Base-by-base conservation (phyloP, 2,113 vertebrate species). In the Perca fluviatilis region DNA sequence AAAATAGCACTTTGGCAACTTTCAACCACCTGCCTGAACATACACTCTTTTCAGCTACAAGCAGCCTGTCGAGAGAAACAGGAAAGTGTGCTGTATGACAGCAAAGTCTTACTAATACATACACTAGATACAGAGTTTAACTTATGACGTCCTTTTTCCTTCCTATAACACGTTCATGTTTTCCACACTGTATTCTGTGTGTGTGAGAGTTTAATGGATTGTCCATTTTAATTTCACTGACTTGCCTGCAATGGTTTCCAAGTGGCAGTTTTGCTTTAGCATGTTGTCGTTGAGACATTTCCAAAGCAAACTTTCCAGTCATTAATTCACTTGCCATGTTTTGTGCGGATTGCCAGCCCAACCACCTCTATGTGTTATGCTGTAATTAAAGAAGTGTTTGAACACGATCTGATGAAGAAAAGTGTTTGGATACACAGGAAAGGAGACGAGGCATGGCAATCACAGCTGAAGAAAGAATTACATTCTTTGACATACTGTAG, bases 221-320 rank as follows among this genome's bases (percentile, higher is more conserved):
- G 84, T 92, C 86, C 62, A 76, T 87, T 92, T 82, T 67, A 80
- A 85, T 91, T 90, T 85, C 54, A 76, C 71, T 76, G 79, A 83
- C 72, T 86, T 73, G 93, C 85, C 79, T 56, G 80, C 60, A n/a
- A 25, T 27, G 64, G 64, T 93, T 92, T 93, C 88, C 88, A 93
- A 87, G 82, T 73, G 73, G 85, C 84, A 82, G 74, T 82, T 94
- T 90, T 89, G 74, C 88, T 90, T 74, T 69, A 85, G 86, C 79
- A 65, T 86, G 85, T 90, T 93, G 84, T 74, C 61, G 61, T 89
- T 93, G 93, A 94, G 80, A 58, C 65, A 19, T 88, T 90, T 95
- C 94, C 94, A 94, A 95, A 91, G 88, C 81, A 92, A 92, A 93
- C 91, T 86, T 94, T 94, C 88, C 92, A 89, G 79, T 86, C 82